phyloP scores from a whole-genome alignment of 2,888 invertebrate genomes.

The Conus canariensis region DNA sequence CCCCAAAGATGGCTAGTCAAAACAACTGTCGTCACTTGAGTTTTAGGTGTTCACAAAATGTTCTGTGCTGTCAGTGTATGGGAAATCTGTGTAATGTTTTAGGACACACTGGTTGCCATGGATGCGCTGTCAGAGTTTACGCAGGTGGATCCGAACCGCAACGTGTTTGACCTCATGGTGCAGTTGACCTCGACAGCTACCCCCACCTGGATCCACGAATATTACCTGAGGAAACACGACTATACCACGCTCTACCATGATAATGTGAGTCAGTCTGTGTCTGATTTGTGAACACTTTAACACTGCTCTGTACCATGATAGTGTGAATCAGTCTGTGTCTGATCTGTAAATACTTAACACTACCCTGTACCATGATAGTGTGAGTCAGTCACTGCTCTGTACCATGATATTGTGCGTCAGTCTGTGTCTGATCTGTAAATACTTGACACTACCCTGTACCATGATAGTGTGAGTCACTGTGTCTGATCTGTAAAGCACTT shows the following conservation, averaged over 20 bases:
- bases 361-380: too few species aligned
- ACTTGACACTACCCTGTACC: too few species aligned
- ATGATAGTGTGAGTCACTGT: too few species aligned
- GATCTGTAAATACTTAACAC: too few species aligned
- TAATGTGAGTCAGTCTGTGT: constrained; percentile 44
- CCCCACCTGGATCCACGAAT: constrained; percentile 63
- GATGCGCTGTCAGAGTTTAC: constrained; percentile 86
- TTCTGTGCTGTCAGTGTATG: not conserved
- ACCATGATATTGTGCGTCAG: too few species aligned
- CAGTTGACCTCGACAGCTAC: constrained; percentile 75
- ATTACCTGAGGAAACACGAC: constrained; percentile 68
- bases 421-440: too few species aligned
- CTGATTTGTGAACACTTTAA: not conserved
- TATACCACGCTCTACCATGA: constrained; percentile 70
- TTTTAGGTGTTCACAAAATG: not conserved
- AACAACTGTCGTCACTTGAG: not conserved
- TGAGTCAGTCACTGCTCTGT: too few species aligned
- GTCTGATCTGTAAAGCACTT: too few species aligned
- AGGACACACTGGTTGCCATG: constrained; percentile 91
- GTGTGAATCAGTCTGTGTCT: too few species aligned
- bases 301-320: too few species aligned
- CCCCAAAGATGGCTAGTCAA: too few species aligned
- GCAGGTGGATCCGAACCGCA: constrained; percentile 72
- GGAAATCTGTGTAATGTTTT: not conserved
- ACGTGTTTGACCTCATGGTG: constrained; percentile 71